Evolutionary conservation across 2,113 vertebrate genomes (phyloP).

Genomic region (Oncorhynchus mykiss): DNA sequence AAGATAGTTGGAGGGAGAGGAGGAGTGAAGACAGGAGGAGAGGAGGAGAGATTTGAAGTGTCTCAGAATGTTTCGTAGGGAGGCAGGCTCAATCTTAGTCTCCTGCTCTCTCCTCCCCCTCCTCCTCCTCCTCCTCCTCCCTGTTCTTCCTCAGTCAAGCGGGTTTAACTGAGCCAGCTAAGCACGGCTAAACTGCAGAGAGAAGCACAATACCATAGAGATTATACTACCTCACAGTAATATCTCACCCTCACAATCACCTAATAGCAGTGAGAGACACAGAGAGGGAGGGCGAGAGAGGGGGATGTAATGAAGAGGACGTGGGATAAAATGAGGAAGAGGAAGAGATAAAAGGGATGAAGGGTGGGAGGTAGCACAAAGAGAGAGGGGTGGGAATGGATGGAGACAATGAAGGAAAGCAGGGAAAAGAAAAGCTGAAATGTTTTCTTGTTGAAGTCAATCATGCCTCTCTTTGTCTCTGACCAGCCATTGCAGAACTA

Average conservation of each 20-base stretch:
- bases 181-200: conserved; percentile 69
- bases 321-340: background rate
- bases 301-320: background rate
- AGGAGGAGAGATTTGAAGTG: conserved; percentile 27
- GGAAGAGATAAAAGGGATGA: no score
- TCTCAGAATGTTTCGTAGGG: background rate
- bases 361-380: background rate
- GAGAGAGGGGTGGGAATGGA: no score
- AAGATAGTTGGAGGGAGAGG: conserved; percentile 2
- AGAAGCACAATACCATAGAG: conserved; percentile 66
- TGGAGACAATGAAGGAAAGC: no score
- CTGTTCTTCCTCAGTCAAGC: conserved; percentile 1
- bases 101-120: background rate
- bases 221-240: conserved; percentile 48
- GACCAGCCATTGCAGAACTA: no score
- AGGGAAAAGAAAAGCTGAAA: no score
- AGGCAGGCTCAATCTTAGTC: background rate
- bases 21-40: background rate
- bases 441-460: no score
- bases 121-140: background rate
- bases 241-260: conserved; percentile 55
- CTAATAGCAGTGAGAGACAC: conserved; percentile 35
- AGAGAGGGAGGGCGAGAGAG: conserved; percentile 7
- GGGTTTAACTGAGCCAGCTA: conserved; percentile 62
- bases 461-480: no score